Base-by-base conservation (phyloP, 2,888 invertebrate genomes). In the Gymnoscelis rufifasciata region DNA sequence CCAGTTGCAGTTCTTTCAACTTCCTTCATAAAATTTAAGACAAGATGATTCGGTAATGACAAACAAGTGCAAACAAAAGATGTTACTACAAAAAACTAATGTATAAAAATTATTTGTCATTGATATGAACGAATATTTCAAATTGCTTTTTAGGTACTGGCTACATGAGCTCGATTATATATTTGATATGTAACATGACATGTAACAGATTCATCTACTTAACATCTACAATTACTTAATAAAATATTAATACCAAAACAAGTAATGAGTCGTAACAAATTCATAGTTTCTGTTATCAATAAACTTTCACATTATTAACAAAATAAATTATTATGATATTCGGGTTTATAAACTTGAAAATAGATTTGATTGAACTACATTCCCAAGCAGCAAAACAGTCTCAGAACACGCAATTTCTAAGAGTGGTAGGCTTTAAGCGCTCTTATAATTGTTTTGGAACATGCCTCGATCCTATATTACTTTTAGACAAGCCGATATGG, bases 171-270 rank as follows among this genome's bases (percentile, higher is more conserved):
- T 65, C 56, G 47, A 27, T 52, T 50, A 39, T 37, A 50, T 59
- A 59, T 57, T 54, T 74, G 78, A 79, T 79, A 78, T 79, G 78
- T 79, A 62, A 57, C 61, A 69, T 71, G 78, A 78, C 76, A 79
- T 79, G 78, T 78, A 69, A 56, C 64, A 64, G 61, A 56, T 62
- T 66, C 53, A 51, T 54, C 63, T 57, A 54, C 56, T 57, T 64
- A 56, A 59, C 56, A 33, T 48, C 58, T 60, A 64, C 47, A 47
- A 19, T 10, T 33, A 33, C n/a, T n/a, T 14, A 33, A 33, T 33
- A 33, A 14, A 14, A 14, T 19, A 19, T 3, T 19, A 19, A 19
- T 19, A 26, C 3, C 26, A 7, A 26, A n/a, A n/a, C n/a, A n/a
- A n/a, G n/a, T 8, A 26, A 8, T 6, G 26, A 26, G 8, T 15